A percentile compares a stretch with the other conserved stretches of the same genome.
Evolutionary conservation across 2,888 invertebrate genomes (phyloP).

Genomic region (Pristionchus fissidentatus): DNA sequence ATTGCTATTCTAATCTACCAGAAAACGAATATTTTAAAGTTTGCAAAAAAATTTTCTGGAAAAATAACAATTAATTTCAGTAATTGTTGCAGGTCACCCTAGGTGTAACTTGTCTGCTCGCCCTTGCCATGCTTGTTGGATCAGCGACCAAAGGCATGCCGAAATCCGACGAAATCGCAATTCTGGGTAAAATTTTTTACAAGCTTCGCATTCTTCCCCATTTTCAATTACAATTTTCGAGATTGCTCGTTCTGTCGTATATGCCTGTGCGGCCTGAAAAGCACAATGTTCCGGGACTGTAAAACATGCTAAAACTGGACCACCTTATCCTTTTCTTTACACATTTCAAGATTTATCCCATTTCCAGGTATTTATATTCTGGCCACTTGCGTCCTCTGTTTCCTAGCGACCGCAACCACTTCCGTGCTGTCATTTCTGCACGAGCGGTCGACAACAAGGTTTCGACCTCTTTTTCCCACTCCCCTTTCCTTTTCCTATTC

Average conservation of each 20-base stretch:
- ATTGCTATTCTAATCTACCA: no score
- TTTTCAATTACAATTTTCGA: not conserved
- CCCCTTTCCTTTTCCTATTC: not conserved
- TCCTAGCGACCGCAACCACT: constrained; percentile 22
- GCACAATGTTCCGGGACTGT: no score
- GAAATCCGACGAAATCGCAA: constrained; percentile 21
- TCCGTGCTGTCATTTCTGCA: constrained; percentile 20
- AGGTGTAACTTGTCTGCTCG: constrained; percentile 41
- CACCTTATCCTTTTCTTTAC: not conserved
- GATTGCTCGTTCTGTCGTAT: no score
- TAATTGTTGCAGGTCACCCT: constrained; percentile 15
- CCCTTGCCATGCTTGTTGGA: constrained; percentile 12
- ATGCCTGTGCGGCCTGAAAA: no score
- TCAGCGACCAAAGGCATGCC: constrained; percentile 35
- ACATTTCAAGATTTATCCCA: not conserved
- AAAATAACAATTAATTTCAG: not conserved
- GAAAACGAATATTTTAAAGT: no score
- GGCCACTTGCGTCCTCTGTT: not conserved
- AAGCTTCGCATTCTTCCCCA: not conserved
- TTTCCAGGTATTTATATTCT: constrained; percentile 44
- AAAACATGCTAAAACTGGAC: not conserved
- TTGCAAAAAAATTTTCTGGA: no score
- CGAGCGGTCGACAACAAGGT: constrained; percentile 34
- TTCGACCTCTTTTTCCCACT: not conserved
- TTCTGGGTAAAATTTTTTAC: constrained; percentile 33